Evolutionary conservation across 2,113 vertebrate species (phyloP), one percentile per base, ranked within the genome.

Genomic region (Opisthocomus hoazin): DNA sequence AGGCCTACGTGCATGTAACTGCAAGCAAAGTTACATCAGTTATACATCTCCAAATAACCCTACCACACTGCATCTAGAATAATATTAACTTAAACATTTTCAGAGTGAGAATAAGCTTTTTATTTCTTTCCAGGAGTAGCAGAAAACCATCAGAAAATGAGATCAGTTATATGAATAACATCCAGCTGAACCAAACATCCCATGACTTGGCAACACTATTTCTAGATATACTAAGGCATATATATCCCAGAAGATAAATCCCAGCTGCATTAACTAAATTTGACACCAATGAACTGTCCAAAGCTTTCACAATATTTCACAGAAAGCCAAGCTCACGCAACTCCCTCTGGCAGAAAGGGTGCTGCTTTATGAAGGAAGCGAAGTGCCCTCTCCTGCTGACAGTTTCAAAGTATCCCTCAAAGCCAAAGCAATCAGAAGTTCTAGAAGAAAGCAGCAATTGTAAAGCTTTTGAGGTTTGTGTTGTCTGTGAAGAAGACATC

Each of bases 1-100:
- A 96, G 12, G 96, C 94, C 23, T 91, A 10, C 4, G n/a, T 39
- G 68, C 81, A n/a, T n/a, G 86, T 51, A 98, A 93, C 93, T 97
- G 88, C 15, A 82, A 94, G 82, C 34, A 92, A 82, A 97, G 50
- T 30, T 58, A 69, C 6, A 43, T 71, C 4, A 45, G 9, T 85
- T 63, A 68, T 18, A n/a, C 24, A 60, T 16, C 37, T 81, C 81
- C 39, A 91, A 68, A 37, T 76, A 83, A 63, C 53, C 76, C 27
- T 26, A 43, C 16, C 30, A 32, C 41, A 16, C 10, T 82, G 51
- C 29, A 78, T 29, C 37, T 63, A 58, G 51, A 87, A 64, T 41
- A 91, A 66, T 39, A 79, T 45, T 76, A 63, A 56, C 81, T 71
- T 70, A 64, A 34, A 48, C 22, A 45, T 53, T 48, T 69, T 87